Evolutionary conservation across 2,797 vertebrate genomes (phyloP).

Genomic region (Enteromius radiatus): DNA sequence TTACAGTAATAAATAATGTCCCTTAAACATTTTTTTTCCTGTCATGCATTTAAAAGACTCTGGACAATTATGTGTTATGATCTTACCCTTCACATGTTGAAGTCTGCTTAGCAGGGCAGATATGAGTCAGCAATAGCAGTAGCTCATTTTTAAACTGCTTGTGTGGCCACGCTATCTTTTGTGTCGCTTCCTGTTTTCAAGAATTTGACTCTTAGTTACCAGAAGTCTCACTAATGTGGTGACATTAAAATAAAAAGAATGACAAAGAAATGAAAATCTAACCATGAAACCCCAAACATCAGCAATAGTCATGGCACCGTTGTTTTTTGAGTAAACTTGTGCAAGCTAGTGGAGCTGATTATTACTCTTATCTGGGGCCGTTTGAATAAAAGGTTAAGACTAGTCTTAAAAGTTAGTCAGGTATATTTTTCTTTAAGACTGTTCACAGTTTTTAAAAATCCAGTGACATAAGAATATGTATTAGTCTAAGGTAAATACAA

Average conservation of each 20-base stretch:
- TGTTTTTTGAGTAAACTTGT: not conserved
- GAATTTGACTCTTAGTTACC: constrained; percentile 50
- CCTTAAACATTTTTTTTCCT: not conserved
- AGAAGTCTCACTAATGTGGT: constrained; percentile 52
- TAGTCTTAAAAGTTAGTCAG: no score
- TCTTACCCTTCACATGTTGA: constrained; percentile 4
- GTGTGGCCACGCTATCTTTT: constrained; percentile 46
- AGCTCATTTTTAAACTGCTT: constrained; percentile 42
- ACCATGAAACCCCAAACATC: constrained; percentile 18
- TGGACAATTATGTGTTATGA: not conserved
- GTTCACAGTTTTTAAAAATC: no score
- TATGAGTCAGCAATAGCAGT: constrained; percentile 46
- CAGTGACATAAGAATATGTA: no score
- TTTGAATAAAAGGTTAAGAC: no score
- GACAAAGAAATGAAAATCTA: constrained; percentile 19
- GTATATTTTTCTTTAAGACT: no score
- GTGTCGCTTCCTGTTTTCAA: constrained; percentile 58
- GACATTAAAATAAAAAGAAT: constrained; percentile 41
- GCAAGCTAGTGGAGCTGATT: not conserved
- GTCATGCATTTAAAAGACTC: not conserved
- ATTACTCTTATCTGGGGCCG: not conserved
- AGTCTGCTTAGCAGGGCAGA: constrained; percentile 20
- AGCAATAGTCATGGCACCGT: not conserved
- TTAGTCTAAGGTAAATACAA: no score
- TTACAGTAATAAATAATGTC: not conserved